A percentile compares a stretch with the other conserved stretches of the same genome.
These are phyloP conservation scores for Acanthosepion pharaonis DNA, from an alignment of 2,888 invertebrate genomes.

Conservation along the genomic window DNA sequence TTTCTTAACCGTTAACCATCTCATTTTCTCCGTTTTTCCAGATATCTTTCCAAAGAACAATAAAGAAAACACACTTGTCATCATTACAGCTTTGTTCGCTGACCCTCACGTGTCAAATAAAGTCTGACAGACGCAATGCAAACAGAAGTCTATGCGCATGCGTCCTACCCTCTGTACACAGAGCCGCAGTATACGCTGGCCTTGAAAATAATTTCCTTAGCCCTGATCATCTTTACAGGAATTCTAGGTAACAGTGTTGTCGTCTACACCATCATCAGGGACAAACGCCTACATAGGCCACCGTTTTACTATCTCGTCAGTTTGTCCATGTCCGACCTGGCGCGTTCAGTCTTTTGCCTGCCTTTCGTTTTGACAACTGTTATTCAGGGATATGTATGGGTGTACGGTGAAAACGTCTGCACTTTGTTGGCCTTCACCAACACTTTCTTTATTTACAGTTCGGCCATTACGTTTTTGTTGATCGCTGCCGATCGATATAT, in stretches of 20 bases:
- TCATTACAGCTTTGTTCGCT: neutral
- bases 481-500: conserved; percentile 68
- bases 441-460: conserved; percentile 69
- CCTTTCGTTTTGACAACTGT: conserved; percentile 68
- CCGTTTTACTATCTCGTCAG: conserved; percentile 71
- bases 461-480: conserved; percentile 63
- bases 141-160: conserved; percentile 39
- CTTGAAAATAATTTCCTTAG: conserved; percentile 53
- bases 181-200: conserved; percentile 50
- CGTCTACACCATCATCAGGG: conserved; percentile 60
- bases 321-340: conserved; percentile 66
- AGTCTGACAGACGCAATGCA: conserved; percentile 14
- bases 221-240: conserved; percentile 58
- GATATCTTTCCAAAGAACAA: neutral
- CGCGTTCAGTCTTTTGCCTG: conserved; percentile 67
- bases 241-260: conserved; percentile 60
- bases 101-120: neutral
- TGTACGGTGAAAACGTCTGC: conserved; percentile 65
- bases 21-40: neutral
- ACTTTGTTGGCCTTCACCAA: conserved; percentile 68
- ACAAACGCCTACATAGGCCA: conserved; percentile 63
- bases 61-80: neutral
- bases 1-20: neutral
- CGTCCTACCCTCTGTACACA: neutral
- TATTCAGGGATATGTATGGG: conserved; percentile 65